These are phyloP conservation scores for Ophion ellenae DNA, from an alignment of 2,888 invertebrate genomes.

Conservation along the genomic window DNA sequence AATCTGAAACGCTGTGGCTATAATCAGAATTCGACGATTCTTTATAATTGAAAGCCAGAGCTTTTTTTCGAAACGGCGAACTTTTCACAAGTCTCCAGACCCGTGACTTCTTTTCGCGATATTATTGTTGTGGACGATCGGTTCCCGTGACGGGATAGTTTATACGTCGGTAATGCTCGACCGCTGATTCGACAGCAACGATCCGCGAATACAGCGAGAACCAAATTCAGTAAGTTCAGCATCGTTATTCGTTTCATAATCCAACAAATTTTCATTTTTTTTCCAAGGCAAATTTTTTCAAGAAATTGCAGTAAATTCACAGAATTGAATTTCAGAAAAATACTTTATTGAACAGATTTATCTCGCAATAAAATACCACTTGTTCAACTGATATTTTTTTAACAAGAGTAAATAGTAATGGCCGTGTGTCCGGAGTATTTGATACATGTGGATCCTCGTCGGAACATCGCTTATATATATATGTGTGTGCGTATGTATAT, in stretches of 20 bases:
- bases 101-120: conserved; percentile 77
- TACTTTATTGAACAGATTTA: conserved; percentile 2
- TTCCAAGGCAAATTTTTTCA: background rate
- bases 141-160: conserved; percentile 83
- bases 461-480: conserved; percentile 30
- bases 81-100: conserved; percentile 85
- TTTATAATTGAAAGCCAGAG: conserved; percentile 88
- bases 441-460: conserved; percentile 30
- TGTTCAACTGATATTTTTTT: background rate
- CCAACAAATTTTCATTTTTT: background rate
- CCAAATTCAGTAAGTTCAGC: conserved; percentile 17
- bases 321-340: conserved; percentile 6
- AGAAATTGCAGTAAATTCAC: background rate
- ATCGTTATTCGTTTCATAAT: conserved; percentile 18
- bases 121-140: conserved; percentile 84
- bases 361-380: background rate
- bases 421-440: conserved; percentile 37
- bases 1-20: conserved; percentile 78
- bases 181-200: conserved; percentile 69
- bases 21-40: conserved; percentile 17
- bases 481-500: conserved; percentile 30
- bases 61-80: conserved; percentile 86
- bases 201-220: conserved; percentile 42
- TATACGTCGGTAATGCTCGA: conserved; percentile 73
- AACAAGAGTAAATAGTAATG: background rate